Evolutionary conservation across 2,797 vertebrate species (phyloP), one percentile per base, ranked within the genome.

Genomic region (Mycteria americana): DNA sequence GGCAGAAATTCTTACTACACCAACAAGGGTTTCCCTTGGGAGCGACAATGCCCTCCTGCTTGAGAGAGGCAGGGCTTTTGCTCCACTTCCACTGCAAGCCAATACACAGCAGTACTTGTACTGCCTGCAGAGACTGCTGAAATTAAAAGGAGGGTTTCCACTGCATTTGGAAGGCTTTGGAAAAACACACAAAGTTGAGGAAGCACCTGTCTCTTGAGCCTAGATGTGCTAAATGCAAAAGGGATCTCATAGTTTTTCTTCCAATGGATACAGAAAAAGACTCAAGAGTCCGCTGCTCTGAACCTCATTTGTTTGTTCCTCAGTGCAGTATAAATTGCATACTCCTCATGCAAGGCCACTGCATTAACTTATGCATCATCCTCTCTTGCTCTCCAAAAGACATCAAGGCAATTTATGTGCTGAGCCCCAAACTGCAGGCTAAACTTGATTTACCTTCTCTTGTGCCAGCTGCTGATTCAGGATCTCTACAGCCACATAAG

Each of bases 61-160:
- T 63, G 18, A 77, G 24, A 57, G 15, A 12, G 6, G 15, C 35
- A 75, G 31, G 53, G 9, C 12, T 76, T 67, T 64, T 54, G 16
- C 3, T 10, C 10, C 15, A n/a, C 7, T 68, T 45, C 31, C 27
- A 33, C 10, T 8, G 8, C 0, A 0, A 92, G 22, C 17, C 13
- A 51, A 27, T 22, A 37, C 25, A 39, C 39, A 68, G 73, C 13
- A 75, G 48, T 21, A 18, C 9, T 62, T 1, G 0, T 14, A 30
- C 39, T 25, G 35, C 24, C 39, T 37, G 33, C 17, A 60, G 51
- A 83, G 31, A 43, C 31, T 37, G 25, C 18, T 56, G 30, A 64
- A 86, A 60, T 75, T 39, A 56, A 64, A 68, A 65, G 28, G 21
- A 28, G 17, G 28, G 23, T 30, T 84, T 51, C 31, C 24, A 13